Base-by-base conservation (phyloP, 2,888 invertebrate genomes). In the Phengaris arion region DNA sequence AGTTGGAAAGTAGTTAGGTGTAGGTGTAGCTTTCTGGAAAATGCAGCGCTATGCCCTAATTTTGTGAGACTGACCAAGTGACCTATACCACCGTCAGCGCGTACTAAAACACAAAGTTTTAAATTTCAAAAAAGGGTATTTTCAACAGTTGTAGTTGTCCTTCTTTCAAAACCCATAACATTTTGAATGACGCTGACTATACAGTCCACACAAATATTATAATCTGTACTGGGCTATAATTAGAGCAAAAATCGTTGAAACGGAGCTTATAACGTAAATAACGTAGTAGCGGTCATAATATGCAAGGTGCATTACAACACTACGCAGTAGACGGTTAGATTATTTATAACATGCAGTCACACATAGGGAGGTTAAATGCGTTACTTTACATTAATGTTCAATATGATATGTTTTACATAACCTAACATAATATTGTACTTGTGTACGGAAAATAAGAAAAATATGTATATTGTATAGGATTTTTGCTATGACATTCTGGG, bases 181-280 rank as follows among this genome's bases (percentile, higher is more conserved):
- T 35, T 35, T 35, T 35, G 4, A 35, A 35, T 13, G 59, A 1
- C 59, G 22, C 22, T 13, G 2, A 5, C 12, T 35, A 10, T 64
- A 35, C 57, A 9, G 10, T 59, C 12, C 22, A 22, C 22, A 22
- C 22, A 22, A 0, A 3, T 10, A 35, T 35, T 35, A 35, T 35
- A 3, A 35, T 6, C 9, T 22, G 10, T 64, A 9, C 59, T 22
- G 8, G 10, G 22, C 35, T 52, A 52, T 52, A 52, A 70, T 22
- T 70, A 70, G 52, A 52, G 46, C 45, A 70, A 51, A 48, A 70
- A n/a, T n/a, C 46, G 69, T 70, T 70, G 69, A 51, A 70, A 70
- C 51, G 69, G 51, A 10, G 10, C 70, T n/a, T 46, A 22, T 48
- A 69, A 69, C 69, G 69, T 69, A 69, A 15, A 52, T 70, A 52